phyloP scores from a whole-genome alignment of 2,888 invertebrate species.

The Dynastes tityus region DNA sequence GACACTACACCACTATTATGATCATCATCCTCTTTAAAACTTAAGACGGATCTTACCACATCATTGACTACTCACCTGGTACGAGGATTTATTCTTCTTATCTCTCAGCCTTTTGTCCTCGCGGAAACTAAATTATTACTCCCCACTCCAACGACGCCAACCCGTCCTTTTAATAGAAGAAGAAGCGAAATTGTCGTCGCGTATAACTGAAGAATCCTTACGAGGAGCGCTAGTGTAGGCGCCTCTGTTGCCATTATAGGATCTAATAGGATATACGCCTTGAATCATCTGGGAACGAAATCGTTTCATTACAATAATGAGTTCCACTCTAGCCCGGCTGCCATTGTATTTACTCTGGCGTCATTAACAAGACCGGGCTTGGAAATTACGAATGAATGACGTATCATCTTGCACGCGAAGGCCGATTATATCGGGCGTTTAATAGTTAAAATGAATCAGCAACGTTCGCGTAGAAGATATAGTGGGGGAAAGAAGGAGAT shows the following conservation, averaged over 20 bases:
- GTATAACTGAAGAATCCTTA: slow-evolving; percentile 10
- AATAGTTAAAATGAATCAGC: slow-evolving; percentile 46
- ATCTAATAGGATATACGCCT: slow-evolving; percentile 65
- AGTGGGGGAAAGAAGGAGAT: background rate
- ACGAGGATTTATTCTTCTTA: too few relatives aligned
- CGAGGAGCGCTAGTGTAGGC: slow-evolving; percentile 36
- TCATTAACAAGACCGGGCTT: slow-evolving; percentile 64
- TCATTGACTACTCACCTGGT: too few relatives aligned
- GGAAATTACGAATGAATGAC: slow-evolving; percentile 65
- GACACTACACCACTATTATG: background rate
- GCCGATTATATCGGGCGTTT: slow-evolving; percentile 48
- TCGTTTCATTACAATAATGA: slow-evolving; percentile 66
- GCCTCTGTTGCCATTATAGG: slow-evolving; percentile 61
- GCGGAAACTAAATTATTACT: background rate
- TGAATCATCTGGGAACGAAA: slow-evolving; percentile 63
- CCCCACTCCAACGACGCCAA: background rate
- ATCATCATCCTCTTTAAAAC: background rate
- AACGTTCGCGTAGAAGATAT: background rate
- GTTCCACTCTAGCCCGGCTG: slow-evolving; percentile 58
- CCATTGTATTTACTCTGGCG: slow-evolving; percentile 65
- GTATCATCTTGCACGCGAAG: slow-evolving; percentile 58
- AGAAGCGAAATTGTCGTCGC: slow-evolving; percentile 43
- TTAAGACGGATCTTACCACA: too few relatives aligned
- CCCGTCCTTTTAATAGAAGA: background rate
- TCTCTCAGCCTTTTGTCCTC: too few relatives aligned